Conservation (phyloP, 2,113 vertebrate species). For the Brevimyrus niger region DNA sequence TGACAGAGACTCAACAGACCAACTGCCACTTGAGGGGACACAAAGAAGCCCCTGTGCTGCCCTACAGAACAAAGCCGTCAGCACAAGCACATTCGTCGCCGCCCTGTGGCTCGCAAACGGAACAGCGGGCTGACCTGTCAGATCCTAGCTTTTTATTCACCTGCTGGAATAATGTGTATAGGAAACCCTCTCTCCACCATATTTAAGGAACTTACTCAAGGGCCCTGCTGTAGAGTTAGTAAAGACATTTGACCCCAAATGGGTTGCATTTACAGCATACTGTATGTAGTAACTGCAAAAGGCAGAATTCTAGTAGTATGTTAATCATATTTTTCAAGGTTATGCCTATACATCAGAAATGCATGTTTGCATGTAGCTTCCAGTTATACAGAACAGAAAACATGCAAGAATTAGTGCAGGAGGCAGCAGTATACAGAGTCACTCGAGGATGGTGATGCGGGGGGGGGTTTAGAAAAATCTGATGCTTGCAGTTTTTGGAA, state of each 20-base stretch:
- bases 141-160: background rate
- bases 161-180: background rate
- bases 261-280: background rate
- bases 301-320: background rate
- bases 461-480: background rate
- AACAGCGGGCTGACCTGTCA: background rate
- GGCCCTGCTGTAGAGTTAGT: background rate
- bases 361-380: slow-evolving; percentile 23
- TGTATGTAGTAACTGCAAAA: background rate
- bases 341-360: slow-evolving; percentile 4
- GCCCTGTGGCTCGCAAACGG: background rate
- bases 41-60: background rate
- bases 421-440: slow-evolving; percentile 31
- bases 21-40: background rate
- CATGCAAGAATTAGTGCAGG: slow-evolving; percentile 14
- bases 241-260: background rate
- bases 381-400: slow-evolving; percentile 27
- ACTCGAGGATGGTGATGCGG: background rate
- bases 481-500: slow-evolving; percentile 21
- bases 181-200: background rate
- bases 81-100: background rate
- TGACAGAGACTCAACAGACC: background rate
- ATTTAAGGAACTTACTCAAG: background rate
- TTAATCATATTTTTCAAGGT: background rate
- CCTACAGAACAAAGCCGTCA: background rate